Base-by-base conservation (phyloP, 1,140 invertebrate genomes). In the Coelopa frigida region DNA sequence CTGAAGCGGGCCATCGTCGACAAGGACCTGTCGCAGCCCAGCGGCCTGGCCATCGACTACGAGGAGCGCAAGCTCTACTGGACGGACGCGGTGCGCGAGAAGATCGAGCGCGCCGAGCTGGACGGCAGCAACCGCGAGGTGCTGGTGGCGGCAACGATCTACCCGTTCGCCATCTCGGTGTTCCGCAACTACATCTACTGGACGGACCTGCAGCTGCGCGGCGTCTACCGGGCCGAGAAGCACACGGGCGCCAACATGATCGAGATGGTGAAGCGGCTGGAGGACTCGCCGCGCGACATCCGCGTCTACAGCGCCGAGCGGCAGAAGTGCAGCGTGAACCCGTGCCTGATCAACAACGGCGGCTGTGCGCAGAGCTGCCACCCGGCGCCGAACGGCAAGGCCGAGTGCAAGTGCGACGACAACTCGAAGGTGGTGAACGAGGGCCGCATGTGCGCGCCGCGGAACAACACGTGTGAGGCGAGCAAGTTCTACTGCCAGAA, bases 61-160 rank as follows among this genome's bases (percentile, higher is more conserved):
- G 91, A 96, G 20, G 93, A 97, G 18, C 78, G 83, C 15, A 93
- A 90, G 77, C 70, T 99, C 0, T 99, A 98, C 61, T 99, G 95
- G 94, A 96, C 94, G 0, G 96, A 99, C 71, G 94, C 94, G 1
- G 88, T 95, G 0, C 74, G 90, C 24, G 94, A 99, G 65, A 98
- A 97, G 69, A 98, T 99, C 51, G 96, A 99, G 75, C 73, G 93
- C 15, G 87, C 89, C 0, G 84, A 87, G 65, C 68, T 98, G 5
- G 84, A 97, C 65, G 95, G 95, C 3, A 80, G 76, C 12, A 79
- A 81, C 27, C 66, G 84, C 5, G 79, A 89, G 71, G 75, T 90
- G 3, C 68, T 94, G 0, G 81, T 94, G 35, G 81, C 83, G 0
- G 90, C 91, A 0, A 94, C 93, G 0, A 94, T 96, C 48, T 95